phyloP scores from a whole-genome alignment of 1,140 invertebrate genomes.

The Halesus radiatus region DNA sequence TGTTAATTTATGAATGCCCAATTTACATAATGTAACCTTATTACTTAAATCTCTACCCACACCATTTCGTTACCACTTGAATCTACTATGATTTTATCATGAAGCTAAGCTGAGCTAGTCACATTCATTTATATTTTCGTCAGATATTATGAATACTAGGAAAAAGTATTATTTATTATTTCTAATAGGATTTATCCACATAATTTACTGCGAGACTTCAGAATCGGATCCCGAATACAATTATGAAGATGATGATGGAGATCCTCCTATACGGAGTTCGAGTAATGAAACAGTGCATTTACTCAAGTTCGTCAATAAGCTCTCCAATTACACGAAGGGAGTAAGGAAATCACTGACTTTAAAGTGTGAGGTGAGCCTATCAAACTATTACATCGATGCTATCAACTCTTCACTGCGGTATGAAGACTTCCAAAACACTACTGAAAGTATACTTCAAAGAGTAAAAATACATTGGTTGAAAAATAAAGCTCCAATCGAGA shows the following conservation, averaged over 20 bases:
- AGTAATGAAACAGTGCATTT: conserved; percentile 24
- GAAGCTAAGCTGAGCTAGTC: conserved; percentile 27
- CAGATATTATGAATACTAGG: conserved; percentile 25
- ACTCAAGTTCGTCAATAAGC: conserved; percentile 28
- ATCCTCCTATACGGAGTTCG: conserved; percentile 8
- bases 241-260: conserved; percentile 14
- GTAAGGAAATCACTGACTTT: conserved; percentile 25
- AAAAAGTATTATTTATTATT: conserved; percentile 41
- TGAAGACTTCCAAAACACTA: conserved; percentile 13
- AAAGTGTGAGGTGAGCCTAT: conserved; percentile 39
- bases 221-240: conserved; percentile 29
- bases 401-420: conserved; percentile 21
- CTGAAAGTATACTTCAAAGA: conserved; percentile 55
- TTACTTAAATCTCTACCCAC: not conserved
- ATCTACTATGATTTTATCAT: conserved; percentile 18
- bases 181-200: conserved; percentile 15
- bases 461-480: conserved; percentile 80
- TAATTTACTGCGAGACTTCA: conserved; percentile 27
- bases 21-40: not conserved
- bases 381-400: conserved; percentile 11
- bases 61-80: conserved; percentile 1
- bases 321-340: conserved; percentile 32
- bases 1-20: not conserved
- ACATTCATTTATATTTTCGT: conserved; percentile 13
- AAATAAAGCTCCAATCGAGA: conserved; percentile 73